Conservation (phyloP, 2,797 vertebrate species). For the Crossoptilon crossoptilon region DNA sequence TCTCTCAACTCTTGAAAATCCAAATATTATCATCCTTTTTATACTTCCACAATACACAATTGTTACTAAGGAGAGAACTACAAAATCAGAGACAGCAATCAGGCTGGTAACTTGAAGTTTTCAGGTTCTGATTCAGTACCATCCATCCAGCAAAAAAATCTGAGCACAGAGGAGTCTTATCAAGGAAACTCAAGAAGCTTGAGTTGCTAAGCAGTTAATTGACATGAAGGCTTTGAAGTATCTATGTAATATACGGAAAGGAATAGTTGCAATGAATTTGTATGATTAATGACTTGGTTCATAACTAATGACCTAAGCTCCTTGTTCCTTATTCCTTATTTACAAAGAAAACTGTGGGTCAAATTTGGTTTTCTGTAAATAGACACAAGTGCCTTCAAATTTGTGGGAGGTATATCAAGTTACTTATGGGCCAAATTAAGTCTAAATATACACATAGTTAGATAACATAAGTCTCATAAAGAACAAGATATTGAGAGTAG, state of each 20-base stretch:
- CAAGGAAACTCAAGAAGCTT: background rate
- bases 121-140: constrained; percentile 34
- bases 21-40: background rate
- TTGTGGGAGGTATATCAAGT: background rate
- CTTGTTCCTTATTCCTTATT: background rate
- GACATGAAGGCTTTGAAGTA: background rate
- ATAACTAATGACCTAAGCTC: background rate
- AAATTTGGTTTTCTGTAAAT: background rate
- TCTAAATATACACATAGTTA: background rate
- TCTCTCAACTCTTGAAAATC: background rate
- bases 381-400: background rate
- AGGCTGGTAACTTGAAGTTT: constrained; percentile 29
- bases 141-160: background rate
- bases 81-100: background rate
- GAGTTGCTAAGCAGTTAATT: background rate
- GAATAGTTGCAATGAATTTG: background rate
- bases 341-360: background rate
- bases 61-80: constrained; percentile 18
- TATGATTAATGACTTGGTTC: background rate
- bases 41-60: background rate
- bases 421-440: background rate
- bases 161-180: background rate
- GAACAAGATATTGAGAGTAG: background rate
- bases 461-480: background rate
- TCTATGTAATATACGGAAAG: background rate